Base-by-base conservation (phyloP, 2,888 invertebrate genomes). In the Chouioia cunea region DNA sequence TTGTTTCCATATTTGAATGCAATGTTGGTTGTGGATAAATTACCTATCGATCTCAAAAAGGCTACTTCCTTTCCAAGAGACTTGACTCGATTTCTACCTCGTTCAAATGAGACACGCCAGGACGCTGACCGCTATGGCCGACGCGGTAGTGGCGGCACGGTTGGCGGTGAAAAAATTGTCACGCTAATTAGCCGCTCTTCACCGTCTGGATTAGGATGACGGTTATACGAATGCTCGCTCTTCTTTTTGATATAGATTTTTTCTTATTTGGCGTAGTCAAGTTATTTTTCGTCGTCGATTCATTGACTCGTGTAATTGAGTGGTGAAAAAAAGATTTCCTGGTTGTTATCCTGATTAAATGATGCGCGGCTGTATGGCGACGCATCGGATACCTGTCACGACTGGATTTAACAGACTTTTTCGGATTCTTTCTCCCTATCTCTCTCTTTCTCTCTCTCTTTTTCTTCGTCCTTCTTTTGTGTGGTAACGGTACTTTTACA, bases 1-100 rank as follows among this genome's bases (percentile, higher is more conserved):
- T 47, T 75, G 71, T 74, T n/a, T 77, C 79, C 79, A 79, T 80
- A 79, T 82, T 80, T 80, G 78, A 82, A 81, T 82, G 78, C 74
- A 71, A 57, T 57, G 20, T 22, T 22, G 16, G 36, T 36, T 12
- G 48, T 58, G 65, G 70, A 69, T 72, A 73, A 72, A 74, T 73
- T 57, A 73, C 65, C 64, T 16, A 60, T 68, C 67, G 74, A 73
- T 68, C 64, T 46, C 57, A 18, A 46, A 18, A 16, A 20, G n/a
- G 56, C 22, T 23, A n/a, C 60, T 71, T 67, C 68, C 72, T 68
- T 74, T 72, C 27, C 64, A 53, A 73, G 73, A 52, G 36, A 52
- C 20, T 44, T 3, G 46, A 16, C 16, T 36, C n/a, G n/a, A n/a
- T n/a, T n/a, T n/a, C n/a, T n/a, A n/a, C n/a, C n/a, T n/a, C 58